These are phyloP conservation scores for Eulemur rubriventer DNA, from an alignment of 2,797 vertebrate genomes.

Conservation along the genomic window DNA sequence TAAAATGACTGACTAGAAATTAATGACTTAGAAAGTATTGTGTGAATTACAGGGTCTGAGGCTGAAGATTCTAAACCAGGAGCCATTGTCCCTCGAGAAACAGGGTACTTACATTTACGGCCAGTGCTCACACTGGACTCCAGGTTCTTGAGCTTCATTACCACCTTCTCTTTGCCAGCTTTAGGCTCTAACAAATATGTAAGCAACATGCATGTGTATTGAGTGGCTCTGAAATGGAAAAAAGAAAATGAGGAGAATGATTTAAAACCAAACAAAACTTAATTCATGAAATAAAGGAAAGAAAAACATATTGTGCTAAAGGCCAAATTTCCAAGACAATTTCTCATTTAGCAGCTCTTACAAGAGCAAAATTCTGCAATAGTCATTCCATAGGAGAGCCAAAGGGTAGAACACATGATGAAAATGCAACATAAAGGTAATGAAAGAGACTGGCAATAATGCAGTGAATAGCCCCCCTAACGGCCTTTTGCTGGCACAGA, in stretches of 20 bases:
- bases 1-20: not conserved
- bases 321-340: not conserved
- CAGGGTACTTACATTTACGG: slow-evolving; percentile 93
- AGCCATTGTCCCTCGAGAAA: slow-evolving; percentile 56
- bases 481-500: not conserved
- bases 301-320: not conserved
- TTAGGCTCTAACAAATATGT: slow-evolving; percentile 91
- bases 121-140: slow-evolving; percentile 94
- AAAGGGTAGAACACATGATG: not conserved
- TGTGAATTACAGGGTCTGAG: not conserved
- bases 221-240: slow-evolving; percentile 93
- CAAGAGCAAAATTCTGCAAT: not conserved
- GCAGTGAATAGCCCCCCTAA: not conserved
- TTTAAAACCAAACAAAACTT: slow-evolving; percentile 64
- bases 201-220: slow-evolving; percentile 93
- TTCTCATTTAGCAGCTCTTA: not conserved
- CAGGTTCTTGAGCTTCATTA: slow-evolving; percentile 91
- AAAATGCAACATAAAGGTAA: slow-evolving; percentile 54
- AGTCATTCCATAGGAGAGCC: not conserved
- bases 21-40: not conserved
- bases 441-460: not conserved
- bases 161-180: slow-evolving; percentile 86
- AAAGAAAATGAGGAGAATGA: slow-evolving; percentile 68
- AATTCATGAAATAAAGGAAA: not conserved
- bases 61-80: not conserved